Evolutionary conservation across 2,888 invertebrate species (phyloP).

Genomic region (Drosophila helvetica): DNA sequence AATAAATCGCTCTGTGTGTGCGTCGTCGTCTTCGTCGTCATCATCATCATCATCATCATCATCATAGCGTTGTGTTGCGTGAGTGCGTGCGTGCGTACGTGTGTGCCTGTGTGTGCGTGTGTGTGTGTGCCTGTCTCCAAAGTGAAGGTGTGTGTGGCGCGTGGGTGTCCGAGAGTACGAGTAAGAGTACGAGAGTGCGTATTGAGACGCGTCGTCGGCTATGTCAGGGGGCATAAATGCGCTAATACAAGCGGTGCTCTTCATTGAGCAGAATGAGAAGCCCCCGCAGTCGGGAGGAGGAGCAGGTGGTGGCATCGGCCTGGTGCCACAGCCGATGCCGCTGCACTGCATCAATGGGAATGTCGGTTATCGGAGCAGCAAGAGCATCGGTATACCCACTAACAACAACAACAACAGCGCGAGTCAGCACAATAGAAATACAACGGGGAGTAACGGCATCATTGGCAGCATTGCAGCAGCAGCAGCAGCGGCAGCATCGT

Average conservation of each 20-base stretch:
- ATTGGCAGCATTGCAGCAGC: constrained; percentile 18
- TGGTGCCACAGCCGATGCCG: constrained; percentile 45
- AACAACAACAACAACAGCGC: constrained; percentile 59
- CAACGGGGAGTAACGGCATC: constrained; percentile 42
- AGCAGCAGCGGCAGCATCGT: constrained; percentile 31
- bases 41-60: constrained; percentile 12
- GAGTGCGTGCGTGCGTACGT: constrained; percentile 25
- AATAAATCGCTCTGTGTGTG: constrained; percentile 26
- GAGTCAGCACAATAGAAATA: constrained; percentile 71
- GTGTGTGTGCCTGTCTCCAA: constrained; percentile 31
- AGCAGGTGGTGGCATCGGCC: constrained; percentile 23
- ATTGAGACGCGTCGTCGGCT: constrained; percentile 52
- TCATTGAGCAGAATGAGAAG: constrained; percentile 82
- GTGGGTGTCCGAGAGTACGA: constrained; percentile 13
- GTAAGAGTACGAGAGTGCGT: constrained; percentile 36
- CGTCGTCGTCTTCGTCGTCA: constrained; percentile 1
- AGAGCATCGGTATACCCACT: constrained; percentile 23
- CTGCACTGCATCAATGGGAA: constrained; percentile 43
- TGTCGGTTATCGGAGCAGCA: constrained; percentile 28
- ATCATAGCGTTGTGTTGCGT: constrained; percentile 15
- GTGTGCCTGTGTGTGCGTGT: constrained; percentile 10
- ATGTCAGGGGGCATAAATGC: constrained; percentile 79
- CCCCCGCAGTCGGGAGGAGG: constrained; percentile 44
- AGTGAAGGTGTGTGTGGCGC: constrained; percentile 37
- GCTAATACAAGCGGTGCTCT: constrained; percentile 82